Evolutionary conservation across 2,888 invertebrate species (phyloP).

Genomic region (Sacculina carcini): DNA sequence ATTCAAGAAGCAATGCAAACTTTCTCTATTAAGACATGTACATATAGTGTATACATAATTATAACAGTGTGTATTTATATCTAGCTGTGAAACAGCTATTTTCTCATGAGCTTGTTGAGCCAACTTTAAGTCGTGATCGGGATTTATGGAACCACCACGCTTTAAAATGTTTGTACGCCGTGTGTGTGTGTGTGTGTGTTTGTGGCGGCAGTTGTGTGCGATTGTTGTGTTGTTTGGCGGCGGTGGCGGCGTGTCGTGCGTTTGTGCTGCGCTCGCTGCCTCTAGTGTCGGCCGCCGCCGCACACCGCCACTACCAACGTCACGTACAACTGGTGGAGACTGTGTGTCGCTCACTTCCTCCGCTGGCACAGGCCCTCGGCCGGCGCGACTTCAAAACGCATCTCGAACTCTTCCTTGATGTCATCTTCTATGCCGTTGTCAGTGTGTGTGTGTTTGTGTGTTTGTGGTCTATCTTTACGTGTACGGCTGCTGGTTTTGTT

Average conservation of each 20-base stretch:
- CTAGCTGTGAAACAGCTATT: too few species aligned
- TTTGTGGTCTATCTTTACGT: background rate
- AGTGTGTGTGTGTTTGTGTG: conserved; percentile 13
- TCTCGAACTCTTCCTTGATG: conserved; percentile 24
- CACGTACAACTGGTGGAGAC: conserved; percentile 26
- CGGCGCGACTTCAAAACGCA: conserved; percentile 25
- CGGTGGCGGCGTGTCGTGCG: conserved; percentile 17
- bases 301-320: conserved; percentile 22
- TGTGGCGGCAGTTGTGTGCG: conserved; percentile 7
- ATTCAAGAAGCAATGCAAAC: too few species aligned
- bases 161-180: background rate
- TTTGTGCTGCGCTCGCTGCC: conserved; percentile 20
- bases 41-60: too few species aligned
- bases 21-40: too few species aligned
- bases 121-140: conserved; percentile 3
- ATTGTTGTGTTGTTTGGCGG: conserved; percentile 23
- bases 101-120: too few species aligned
- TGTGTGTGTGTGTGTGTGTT: too few species aligned
- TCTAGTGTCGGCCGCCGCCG: conserved; percentile 21
- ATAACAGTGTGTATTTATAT: too few species aligned
- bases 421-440: conserved; percentile 25
- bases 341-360: conserved; percentile 25
- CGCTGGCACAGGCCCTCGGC: conserved; percentile 23
- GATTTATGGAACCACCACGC: background rate
- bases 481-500: too few species aligned